phyloP scores from a whole-genome alignment of 1,140 invertebrate genomes.

The Watersipora subatra region DNA sequence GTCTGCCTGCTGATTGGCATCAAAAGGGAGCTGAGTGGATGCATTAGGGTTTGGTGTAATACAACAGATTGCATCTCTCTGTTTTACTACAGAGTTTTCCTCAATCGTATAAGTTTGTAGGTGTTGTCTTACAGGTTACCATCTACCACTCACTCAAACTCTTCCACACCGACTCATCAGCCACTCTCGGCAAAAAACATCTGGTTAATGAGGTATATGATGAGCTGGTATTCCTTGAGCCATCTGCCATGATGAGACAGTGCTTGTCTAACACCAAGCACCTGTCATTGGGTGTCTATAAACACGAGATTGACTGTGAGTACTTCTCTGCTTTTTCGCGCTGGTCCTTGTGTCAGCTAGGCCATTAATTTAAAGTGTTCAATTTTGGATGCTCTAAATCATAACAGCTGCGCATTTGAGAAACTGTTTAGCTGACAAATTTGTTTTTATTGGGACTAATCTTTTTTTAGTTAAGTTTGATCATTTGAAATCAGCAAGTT shows the following conservation, averaged over 20 bases:
- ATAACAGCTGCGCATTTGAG: no score
- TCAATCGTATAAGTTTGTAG: not conserved
- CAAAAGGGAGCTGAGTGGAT: no score
- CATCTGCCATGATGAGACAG: constrained; percentile 81
- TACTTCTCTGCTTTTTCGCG: constrained; percentile 2
- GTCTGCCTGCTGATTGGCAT: no score
- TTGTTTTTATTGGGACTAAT: no score
- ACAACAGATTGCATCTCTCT: not conserved
- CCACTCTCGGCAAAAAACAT: constrained; percentile 55
- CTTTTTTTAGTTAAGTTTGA: no score
- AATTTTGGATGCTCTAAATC: no score
- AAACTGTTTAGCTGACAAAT: no score
- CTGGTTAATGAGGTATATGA: constrained; percentile 89
- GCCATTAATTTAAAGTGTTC: no score
- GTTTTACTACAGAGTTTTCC: not conserved
- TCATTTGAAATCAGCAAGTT: no score
- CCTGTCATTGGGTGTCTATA: constrained; percentile 58
- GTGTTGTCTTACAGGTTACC: constrained; percentile 75
- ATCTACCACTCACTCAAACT: constrained; percentile 90
- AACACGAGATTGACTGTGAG: constrained; percentile 83
- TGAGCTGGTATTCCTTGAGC: constrained; percentile 88
- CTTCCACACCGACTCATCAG: constrained; percentile 56
- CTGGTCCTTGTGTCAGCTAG: not conserved
- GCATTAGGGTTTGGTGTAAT: no score
- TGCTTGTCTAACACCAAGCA: constrained; percentile 62